Evolutionary conservation across 1,140 invertebrate species (phyloP).

Genomic region (Latrodectus geometricus): DNA sequence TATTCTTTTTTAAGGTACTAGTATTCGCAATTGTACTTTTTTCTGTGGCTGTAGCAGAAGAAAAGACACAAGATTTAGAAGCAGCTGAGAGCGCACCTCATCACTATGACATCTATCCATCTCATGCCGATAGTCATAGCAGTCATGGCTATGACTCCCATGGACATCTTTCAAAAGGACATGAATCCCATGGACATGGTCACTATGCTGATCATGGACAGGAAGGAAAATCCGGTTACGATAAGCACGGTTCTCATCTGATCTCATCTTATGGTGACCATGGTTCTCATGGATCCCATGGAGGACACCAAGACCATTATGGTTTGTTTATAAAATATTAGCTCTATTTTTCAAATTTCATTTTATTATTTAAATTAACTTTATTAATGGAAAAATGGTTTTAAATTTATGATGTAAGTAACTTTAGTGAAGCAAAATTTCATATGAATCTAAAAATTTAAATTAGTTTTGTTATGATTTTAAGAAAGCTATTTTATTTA

Average conservation of each 20-base stretch:
- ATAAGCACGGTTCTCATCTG: conserved; percentile 41
- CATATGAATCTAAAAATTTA: no score
- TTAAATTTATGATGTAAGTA: no score
- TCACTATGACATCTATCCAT: conserved; percentile 27
- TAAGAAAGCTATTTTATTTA: no score
- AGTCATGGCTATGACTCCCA: conserved; percentile 10
- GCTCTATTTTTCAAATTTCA: no score
- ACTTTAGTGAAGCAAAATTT: no score
- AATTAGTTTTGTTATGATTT: no score
- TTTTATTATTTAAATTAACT: no score
- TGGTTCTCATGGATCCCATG: conserved; percentile 45
- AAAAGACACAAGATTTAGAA: conserved; percentile 20
- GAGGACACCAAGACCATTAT: conserved; percentile 40
- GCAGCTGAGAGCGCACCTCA: conserved; percentile 31
- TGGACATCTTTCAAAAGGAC: conserved; percentile 25
- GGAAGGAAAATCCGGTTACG: conserved; percentile 33
- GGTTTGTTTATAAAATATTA: background rate
- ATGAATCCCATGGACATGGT: conserved; percentile 37
- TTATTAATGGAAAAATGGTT: no score
- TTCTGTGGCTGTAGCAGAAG: background rate
- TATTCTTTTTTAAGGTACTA: background rate
- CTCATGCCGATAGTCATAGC: background rate
- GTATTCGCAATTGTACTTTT: background rate
- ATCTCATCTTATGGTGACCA: conserved; percentile 44
- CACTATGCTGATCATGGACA: conserved; percentile 35